These are phyloP conservation scores for Drosophila rubida DNA, from an alignment of 2,888 invertebrate species.

Conservation along the genomic window DNA sequence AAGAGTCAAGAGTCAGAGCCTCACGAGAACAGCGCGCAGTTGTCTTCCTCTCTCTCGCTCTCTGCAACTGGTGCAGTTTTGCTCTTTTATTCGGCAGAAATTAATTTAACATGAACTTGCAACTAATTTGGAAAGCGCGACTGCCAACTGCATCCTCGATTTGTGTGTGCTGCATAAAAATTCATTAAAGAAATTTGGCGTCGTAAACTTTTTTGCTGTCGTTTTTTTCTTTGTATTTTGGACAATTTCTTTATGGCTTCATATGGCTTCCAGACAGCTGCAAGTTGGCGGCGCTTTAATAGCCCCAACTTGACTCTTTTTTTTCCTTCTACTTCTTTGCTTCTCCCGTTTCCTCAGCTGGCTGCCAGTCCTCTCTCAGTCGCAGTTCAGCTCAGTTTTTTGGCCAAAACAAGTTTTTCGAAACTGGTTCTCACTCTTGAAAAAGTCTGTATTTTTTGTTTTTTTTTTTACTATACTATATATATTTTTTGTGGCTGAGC, in stretches of 20 bases:
- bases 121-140: slow-evolving; percentile 72
- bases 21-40: slow-evolving; percentile 1
- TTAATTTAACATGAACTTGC: slow-evolving; percentile 73
- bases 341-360: slow-evolving; percentile 7
- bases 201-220: slow-evolving; percentile 22
- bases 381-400: slow-evolving; percentile 49
- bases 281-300: slow-evolving; percentile 73
- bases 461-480: slow-evolving; percentile 18
- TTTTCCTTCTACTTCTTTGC: slow-evolving; percentile 20
- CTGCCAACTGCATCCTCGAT: slow-evolving; percentile 13
- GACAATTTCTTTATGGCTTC: slow-evolving; percentile 75
- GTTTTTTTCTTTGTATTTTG: slow-evolving; percentile 31
- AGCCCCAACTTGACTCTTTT: slow-evolving; percentile 65
- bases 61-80: slow-evolving; percentile 7
- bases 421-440: slow-evolving; percentile 68
- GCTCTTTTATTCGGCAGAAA: slow-evolving; percentile 37
- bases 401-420: slow-evolving; percentile 69
- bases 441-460: slow-evolving; percentile 50
- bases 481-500: slow-evolving; percentile 25
- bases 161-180: slow-evolving; percentile 53
- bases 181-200: slow-evolving; percentile 67
- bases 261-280: slow-evolving; percentile 76
- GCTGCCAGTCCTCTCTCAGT: slow-evolving; percentile 22
- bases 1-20: slow-evolving; percentile 68
- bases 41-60: neutral